phyloP scores from a whole-genome alignment of 2,797 vertebrate genomes.

The Enteromius treurensis region DNA sequence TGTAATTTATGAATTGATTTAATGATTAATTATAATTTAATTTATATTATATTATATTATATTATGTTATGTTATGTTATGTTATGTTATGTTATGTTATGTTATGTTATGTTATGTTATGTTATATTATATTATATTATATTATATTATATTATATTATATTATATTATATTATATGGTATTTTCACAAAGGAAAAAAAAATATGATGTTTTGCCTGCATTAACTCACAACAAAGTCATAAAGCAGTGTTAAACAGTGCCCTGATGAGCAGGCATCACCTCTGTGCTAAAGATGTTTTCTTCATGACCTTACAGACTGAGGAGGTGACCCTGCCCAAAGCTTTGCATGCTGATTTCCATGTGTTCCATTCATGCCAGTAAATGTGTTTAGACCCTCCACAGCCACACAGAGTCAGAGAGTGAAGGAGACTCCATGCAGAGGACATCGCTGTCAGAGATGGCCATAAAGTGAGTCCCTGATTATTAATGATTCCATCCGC shows the following conservation, averaged over 20 bases:
- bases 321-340: slow-evolving; percentile 67
- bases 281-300: slow-evolving; percentile 53
- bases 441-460: slow-evolving; percentile 71
- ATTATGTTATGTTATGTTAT: no score
- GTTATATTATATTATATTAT: no score
- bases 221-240: neutral
- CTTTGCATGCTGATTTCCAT: slow-evolving; percentile 84
- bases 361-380: slow-evolving; percentile 77
- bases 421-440: slow-evolving; percentile 68
- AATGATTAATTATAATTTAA: no score
- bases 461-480: slow-evolving; percentile 82
- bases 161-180: no score
- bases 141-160: no score
- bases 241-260: neutral
- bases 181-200: neutral
- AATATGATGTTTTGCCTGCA: neutral
- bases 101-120: no score
- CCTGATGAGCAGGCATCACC: slow-evolving; percentile 17
- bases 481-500: slow-evolving; percentile 43
- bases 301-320: slow-evolving; percentile 55
- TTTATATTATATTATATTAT: no score
- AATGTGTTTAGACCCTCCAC: slow-evolving; percentile 78
- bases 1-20: no score
- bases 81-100: no score
- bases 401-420: slow-evolving; percentile 68